Conservation (phyloP, 2,113 vertebrate genomes). For the Brienomyrus brachyistius region DNA sequence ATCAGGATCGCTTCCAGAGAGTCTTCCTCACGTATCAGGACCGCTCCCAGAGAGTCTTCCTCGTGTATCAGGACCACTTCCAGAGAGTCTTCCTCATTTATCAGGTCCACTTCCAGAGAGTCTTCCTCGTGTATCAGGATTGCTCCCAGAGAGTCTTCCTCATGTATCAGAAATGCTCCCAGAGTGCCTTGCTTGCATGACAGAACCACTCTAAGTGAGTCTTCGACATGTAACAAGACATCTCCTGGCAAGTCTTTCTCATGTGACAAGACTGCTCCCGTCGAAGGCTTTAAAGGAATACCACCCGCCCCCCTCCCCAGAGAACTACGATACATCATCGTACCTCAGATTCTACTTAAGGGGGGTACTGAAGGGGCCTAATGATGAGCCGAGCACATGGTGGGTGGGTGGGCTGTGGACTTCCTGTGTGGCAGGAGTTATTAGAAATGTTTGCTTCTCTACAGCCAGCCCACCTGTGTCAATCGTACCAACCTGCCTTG, state of each 20-base stretch:
- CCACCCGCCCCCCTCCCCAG: neutral
- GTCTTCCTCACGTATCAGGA: too few relatives aligned
- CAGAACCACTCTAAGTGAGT: too few relatives aligned
- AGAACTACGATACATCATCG: neutral
- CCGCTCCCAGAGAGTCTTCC: too few relatives aligned
- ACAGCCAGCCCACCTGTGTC: neutral
- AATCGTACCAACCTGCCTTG: neutral
- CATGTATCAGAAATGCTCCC: too few relatives aligned
- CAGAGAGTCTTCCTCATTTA: too few relatives aligned
- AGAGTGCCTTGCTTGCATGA: too few relatives aligned
- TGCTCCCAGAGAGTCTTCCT: accelerated
- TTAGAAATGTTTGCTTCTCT: neutral
- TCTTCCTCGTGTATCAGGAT: too few relatives aligned
- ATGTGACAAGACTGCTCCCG: neutral
- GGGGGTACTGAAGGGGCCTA: neutral
- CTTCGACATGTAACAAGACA: neutral
- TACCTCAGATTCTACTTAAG: neutral
- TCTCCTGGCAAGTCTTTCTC: neutral
- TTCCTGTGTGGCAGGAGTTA: neutral
- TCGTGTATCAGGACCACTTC: too few relatives aligned
- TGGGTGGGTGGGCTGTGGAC: neutral
- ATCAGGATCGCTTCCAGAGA: too few relatives aligned
- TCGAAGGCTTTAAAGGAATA: neutral
- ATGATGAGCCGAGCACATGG: neutral
- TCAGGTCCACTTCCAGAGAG: accelerated